phyloP scores from a whole-genome alignment of 1,140 invertebrate genomes.

The Bombus huntii region DNA sequence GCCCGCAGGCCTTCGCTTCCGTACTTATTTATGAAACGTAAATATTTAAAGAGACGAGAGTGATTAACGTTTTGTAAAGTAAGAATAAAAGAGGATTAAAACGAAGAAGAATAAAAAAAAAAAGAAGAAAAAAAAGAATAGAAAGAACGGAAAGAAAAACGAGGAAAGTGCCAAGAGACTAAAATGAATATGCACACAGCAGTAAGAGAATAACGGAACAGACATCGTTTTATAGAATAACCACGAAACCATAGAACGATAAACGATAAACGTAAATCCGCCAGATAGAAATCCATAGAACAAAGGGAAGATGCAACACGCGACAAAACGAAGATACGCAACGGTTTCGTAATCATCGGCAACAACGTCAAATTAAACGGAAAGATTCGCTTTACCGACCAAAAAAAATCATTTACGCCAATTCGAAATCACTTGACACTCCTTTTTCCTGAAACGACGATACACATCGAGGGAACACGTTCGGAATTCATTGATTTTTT shows the following conservation, averaged over 20 bases:
- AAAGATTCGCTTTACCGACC: not conserved
- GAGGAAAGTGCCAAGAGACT: slow-evolving; percentile 75
- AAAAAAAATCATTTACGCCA: slow-evolving; percentile 63
- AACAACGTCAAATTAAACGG: slow-evolving; percentile 9
- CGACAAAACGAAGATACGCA: not conserved
- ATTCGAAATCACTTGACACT: slow-evolving; percentile 64
- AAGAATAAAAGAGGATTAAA: slow-evolving; percentile 23
- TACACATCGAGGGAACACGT: slow-evolving; percentile 1
- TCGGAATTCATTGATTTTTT: slow-evolving; percentile 23
- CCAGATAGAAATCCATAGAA: not conserved
- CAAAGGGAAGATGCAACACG: not conserved
- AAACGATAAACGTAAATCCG: not conserved
- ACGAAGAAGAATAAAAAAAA: slow-evolving; percentile 2
- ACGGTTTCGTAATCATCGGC: not conserved
- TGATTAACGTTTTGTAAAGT: slow-evolving; percentile 34
- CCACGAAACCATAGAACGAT: not conserved
- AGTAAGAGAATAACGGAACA: not conserved
- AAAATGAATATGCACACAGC: slow-evolving; percentile 6
- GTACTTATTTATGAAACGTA: slow-evolving; percentile 81
- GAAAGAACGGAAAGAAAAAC: slow-evolving; percentile 45
- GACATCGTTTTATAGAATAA: not conserved
- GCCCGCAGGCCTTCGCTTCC: slow-evolving; percentile 58
- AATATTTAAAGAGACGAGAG: slow-evolving; percentile 75
- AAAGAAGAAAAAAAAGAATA: not conserved
- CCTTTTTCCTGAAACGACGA: slow-evolving; percentile 65